These are phyloP conservation scores for Megaleporinus macrocephalus DNA, from an alignment of 2,113 vertebrate species.

Conservation along the genomic window DNA sequence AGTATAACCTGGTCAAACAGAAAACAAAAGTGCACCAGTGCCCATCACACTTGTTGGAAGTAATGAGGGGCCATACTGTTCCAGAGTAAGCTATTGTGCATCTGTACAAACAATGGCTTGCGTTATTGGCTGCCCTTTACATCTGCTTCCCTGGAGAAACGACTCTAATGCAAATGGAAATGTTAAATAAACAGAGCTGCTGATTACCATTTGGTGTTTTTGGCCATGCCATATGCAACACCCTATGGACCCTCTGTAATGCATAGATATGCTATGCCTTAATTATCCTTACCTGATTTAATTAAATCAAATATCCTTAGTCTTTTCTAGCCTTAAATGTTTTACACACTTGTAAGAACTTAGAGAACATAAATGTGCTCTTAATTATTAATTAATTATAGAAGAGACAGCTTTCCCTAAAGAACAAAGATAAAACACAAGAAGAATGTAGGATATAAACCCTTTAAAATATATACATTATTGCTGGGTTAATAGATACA, in stretches of 20 bases:
- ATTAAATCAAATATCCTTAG: background rate
- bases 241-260: background rate
- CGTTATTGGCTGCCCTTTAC: slow-evolving; percentile 7
- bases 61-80: background rate
- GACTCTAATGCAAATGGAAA: background rate
- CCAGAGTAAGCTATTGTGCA: slow-evolving; percentile 9
- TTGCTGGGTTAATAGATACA: no score
- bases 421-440: no score
- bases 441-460: no score
- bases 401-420: no score
- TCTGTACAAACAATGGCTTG: background rate
- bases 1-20: background rate
- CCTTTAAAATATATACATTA: no score
- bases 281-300: background rate
- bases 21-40: background rate
- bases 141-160: background rate
- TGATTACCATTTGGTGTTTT: background rate
- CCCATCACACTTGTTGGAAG: background rate
- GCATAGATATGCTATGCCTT: background rate
- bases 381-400: no score
- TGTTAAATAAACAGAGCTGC: background rate
- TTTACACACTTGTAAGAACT: no score
- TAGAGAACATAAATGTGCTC: no score
- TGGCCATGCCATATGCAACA: background rate
- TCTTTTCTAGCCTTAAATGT: background rate